Conservation (phyloP, 2,888 invertebrate species). For the Scaptomyza polygonia region DNA sequence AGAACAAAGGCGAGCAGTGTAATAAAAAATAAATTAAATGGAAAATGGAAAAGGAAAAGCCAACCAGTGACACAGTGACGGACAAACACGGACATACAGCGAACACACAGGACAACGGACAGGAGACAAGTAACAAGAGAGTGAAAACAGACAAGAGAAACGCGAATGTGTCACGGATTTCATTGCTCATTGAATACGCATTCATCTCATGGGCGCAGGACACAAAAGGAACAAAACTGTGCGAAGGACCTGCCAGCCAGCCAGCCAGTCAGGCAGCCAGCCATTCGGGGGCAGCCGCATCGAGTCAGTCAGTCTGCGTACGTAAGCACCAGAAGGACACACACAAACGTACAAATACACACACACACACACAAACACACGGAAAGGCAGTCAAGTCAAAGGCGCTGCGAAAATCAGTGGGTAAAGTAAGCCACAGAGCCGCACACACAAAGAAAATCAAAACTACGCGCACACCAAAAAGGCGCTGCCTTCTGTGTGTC, state of each 20-base stretch:
- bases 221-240: slow-evolving; percentile 44
- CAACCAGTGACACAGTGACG: slow-evolving; percentile 24
- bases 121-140: slow-evolving; percentile 6
- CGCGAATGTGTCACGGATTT: slow-evolving; percentile 82
- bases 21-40: slow-evolving; percentile 81
- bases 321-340: slow-evolving; percentile 81
- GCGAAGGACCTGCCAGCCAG: slow-evolving; percentile 55
- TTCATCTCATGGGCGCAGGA: slow-evolving; percentile 70
- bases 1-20: slow-evolving; percentile 61
- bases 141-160: slow-evolving; percentile 40
- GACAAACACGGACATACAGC: slow-evolving; percentile 17
- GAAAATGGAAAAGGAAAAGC: slow-evolving; percentile 64
- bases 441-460: slow-evolving; percentile 70
- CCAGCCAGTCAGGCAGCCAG: background rate
- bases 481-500: slow-evolving; percentile 58
- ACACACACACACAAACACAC: slow-evolving; percentile 23
- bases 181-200: slow-evolving; percentile 80
- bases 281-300: slow-evolving; percentile 73
- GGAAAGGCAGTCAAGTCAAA: slow-evolving; percentile 42
- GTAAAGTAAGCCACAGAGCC: slow-evolving; percentile 73
- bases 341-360: slow-evolving; percentile 34
- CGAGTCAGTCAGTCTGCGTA: slow-evolving; percentile 81
- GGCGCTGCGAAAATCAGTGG: slow-evolving; percentile 64
- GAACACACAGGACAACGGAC: slow-evolving; percentile 11
- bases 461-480: slow-evolving; percentile 77